Conservation (phyloP, 2,888 invertebrate genomes). For the Phasia obesa region DNA sequence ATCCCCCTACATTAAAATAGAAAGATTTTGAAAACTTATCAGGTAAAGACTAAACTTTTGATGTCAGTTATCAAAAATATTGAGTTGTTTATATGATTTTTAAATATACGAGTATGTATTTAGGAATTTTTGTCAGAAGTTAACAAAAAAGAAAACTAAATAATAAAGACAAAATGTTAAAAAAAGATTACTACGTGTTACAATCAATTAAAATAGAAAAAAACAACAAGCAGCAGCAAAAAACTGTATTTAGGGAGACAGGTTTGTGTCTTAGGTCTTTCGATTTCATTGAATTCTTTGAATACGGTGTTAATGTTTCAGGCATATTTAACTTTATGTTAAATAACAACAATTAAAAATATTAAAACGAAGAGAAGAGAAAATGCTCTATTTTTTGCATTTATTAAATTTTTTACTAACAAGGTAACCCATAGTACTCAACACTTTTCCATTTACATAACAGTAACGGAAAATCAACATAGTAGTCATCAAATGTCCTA, state of each 20-base stretch:
- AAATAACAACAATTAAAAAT: slow-evolving; percentile 19
- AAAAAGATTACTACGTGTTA: slow-evolving; percentile 61
- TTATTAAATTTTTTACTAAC: no score
- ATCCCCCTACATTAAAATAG: no score
- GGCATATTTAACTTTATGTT: slow-evolving; percentile 29
- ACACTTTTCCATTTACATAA: no score
- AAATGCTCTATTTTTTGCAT: no score
- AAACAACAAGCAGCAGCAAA: slow-evolving; percentile 8
- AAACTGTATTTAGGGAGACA: slow-evolving; percentile 28
- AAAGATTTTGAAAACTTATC: slow-evolving; percentile 66
- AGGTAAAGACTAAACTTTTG: slow-evolving; percentile 62
- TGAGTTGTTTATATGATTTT: slow-evolving; percentile 24
- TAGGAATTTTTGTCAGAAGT: slow-evolving; percentile 1
- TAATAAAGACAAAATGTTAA: slow-evolving; percentile 38
- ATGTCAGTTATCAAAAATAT: slow-evolving; percentile 58
- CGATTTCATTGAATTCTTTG: slow-evolving; percentile 17
- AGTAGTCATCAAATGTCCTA: no score
- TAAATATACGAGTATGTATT: background rate
- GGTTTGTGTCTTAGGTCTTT: slow-evolving; percentile 55
- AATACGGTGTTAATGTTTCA: slow-evolving; percentile 37
- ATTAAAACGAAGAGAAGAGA: no score
- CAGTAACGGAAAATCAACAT: no score
- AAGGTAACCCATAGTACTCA: no score
- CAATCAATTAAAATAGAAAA: slow-evolving; percentile 20
- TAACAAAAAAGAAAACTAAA: slow-evolving; percentile 9